Base-by-base conservation (phyloP, 2,888 invertebrate species). In the Dicyrtoma fusca region DNA sequence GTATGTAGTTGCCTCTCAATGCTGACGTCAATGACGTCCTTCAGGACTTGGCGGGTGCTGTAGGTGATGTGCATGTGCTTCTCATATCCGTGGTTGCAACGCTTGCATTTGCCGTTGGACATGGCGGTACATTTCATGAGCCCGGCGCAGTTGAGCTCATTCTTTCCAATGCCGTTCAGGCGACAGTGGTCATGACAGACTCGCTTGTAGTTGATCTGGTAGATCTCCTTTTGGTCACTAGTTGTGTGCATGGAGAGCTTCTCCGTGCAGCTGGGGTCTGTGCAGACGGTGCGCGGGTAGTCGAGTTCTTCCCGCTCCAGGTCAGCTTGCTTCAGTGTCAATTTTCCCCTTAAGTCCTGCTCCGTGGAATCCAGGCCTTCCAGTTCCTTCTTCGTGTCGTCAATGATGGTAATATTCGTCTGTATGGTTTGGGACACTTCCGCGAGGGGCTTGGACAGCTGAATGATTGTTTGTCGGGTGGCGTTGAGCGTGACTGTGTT, bases 1-100 rank as follows among this genome's bases (percentile, higher is more conserved):
- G 64, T 61, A 1, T 61, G 26, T n/a, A 75, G n/a, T 1, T 61
- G 2, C 19, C 61, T 42, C 19, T 25, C 47, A 3, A 75, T 57
- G 0, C 45, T 23, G 17, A 53, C 17, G 17, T 72, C 62, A n/a
- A 55, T 59, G 0, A 75, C 71, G 11, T 71, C 4, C 13, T 59
- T 26, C 2, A 45, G 25, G 1, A 69, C 73, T 6, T 64, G 61
- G 0, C 21, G 25, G n/a, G 74, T 62, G 0, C 76, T 70, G 45
- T 75, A 76, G 21, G 73, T 72, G 8, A 73, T 65, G 47, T 75
- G 72, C 25, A 74, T 47, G 47, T 77, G 77, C n/a, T 72, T 53
- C 1, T 44, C 26, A 47, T 66, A 75, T 4, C 25, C 14, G 42
- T 71, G 70, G 0, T 66, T 47, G 34, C 75, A 75, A 11, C 13